Base-by-base conservation (phyloP, 1,140 invertebrate species). In the Triops cancriformis region DNA sequence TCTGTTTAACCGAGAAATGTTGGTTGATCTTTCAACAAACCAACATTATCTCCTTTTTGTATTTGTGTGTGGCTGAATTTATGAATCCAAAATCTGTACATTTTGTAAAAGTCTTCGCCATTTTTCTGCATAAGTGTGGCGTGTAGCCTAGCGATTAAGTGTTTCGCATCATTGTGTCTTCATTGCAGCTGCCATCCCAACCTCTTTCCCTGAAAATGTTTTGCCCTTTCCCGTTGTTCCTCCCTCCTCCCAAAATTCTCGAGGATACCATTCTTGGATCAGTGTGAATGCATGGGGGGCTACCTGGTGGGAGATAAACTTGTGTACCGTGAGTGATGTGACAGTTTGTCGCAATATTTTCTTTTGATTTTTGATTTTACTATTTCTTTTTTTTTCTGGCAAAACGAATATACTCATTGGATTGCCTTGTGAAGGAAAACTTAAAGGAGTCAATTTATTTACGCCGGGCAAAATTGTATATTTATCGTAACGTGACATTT, bases 401-500 rank as follows among this genome's bases (percentile, higher is more conserved):
- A 64, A 64, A 64, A 64, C 51, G 51, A 64, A 64, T 64, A 64
- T 64, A 64, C 51, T 64, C 51, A 64, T n/a, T 64, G 51, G 51
- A 64, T 64, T 64, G 51, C 51, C 51, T 64, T 64, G 51, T 64
- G 51, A 64, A 64, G 5, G 51, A 64, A 64, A 18, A n/a, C 51
- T 18, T 64, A 23, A 37, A 23, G 51, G 14, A 23, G 11, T 14
- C 45, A 64, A 64, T 10, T 14, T 14, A 18, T 64, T 64, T 9
- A n/a, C 45, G 18, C n/a, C 51, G n/a, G 51, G n/a, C 51, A 64
- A 23, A n/a, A 6, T 18, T 64, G 18, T 64, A 14, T 64, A 64
- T 64, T 64, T 64, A 64, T 64, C 23, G 10, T 64, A 64, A 64
- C 51, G 14, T 64, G 51, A 64, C 51, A 64, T 64, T 64, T 9